Evolutionary conservation across 2,888 invertebrate species (phyloP), one percentile per base, ranked within the genome.

Genomic region (Harpalus rufipes): DNA sequence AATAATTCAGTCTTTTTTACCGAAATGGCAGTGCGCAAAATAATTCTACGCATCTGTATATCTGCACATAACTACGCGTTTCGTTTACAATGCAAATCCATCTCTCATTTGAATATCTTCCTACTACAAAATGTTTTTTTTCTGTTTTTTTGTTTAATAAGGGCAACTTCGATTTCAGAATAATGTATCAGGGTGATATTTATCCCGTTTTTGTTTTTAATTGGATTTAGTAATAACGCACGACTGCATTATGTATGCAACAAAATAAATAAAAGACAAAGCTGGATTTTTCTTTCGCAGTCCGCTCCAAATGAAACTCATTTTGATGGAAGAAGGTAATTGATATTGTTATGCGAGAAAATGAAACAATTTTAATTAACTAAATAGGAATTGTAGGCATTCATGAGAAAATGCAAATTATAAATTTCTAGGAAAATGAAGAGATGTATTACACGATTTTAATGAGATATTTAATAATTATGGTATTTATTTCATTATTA

Each of bases 21-120:
- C 44, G 2, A 63, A 25, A 25, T 5, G 10, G 63, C 21, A 63
- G 12, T 5, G 72, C 10, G 1, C 10, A 16, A 44, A 74, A 16
- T 74, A 44, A 44, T 44, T n/a, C 16, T 44, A 7, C 72, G 44
- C 41, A 51, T 51, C 10, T 51, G 44, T 51, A 51, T 8, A 12
- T 51, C 44, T 44, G 72, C 44, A 61, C 25, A 41, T 79, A 59
- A 79, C 59, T 79, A 61, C 79, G 58, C 79, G 61, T 61, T 79
- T 79, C 79, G 61, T 79, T 79, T 61, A 79, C 79, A 79, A 61
- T 79, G 79, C 58, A 79, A 79, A 79, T 79, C 79, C 61, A 61
- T 61, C 79, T 39, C 79, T 79, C 41, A 79, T 79, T 79, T 79
- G 79, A 79, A 79, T 79, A 59, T 41, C 79, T 59, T 74, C 41